These are phyloP conservation scores for Neomonachus schauinslandi DNA, from an alignment of 2,113 vertebrate genomes.

Conservation along the genomic window DNA sequence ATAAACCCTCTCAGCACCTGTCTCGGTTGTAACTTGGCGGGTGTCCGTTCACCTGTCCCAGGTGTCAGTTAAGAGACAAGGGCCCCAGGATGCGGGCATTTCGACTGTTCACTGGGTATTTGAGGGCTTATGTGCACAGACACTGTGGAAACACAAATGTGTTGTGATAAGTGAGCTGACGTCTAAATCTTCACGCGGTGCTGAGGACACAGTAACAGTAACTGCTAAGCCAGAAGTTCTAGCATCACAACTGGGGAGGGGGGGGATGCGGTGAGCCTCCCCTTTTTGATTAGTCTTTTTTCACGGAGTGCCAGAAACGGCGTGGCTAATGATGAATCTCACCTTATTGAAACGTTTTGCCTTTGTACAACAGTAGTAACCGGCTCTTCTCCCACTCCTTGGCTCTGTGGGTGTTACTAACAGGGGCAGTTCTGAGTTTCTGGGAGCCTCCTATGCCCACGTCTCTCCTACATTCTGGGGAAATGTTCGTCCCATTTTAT, in stretches of 20 bases:
- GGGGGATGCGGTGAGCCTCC: background rate
- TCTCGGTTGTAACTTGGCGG: background rate
- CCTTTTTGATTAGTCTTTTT: background rate
- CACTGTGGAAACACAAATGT: background rate
- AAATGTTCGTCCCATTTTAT: background rate
- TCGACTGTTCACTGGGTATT: background rate
- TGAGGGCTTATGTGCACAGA: background rate
- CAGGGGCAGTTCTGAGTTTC: background rate
- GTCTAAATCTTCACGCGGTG: background rate
- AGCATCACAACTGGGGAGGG: background rate
- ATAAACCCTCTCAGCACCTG: background rate
- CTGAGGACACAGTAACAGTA: background rate
- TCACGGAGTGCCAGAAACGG: background rate
- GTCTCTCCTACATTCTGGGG: background rate
- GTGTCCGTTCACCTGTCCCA: background rate
- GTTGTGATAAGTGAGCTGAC: too few relatives aligned
- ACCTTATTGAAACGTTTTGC: background rate
- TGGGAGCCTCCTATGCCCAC: too few relatives aligned
- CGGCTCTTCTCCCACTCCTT: background rate
- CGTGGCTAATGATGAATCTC: background rate
- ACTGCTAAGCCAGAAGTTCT: background rate
- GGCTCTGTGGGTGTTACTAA: background rate
- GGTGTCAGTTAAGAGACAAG: background rate
- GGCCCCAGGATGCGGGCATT: rapidly evolving
- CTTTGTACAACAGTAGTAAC: rapidly evolving